Conservation (phyloP, 92 coral and sea anemone species). For the Zoanthus gigantus region DNA sequence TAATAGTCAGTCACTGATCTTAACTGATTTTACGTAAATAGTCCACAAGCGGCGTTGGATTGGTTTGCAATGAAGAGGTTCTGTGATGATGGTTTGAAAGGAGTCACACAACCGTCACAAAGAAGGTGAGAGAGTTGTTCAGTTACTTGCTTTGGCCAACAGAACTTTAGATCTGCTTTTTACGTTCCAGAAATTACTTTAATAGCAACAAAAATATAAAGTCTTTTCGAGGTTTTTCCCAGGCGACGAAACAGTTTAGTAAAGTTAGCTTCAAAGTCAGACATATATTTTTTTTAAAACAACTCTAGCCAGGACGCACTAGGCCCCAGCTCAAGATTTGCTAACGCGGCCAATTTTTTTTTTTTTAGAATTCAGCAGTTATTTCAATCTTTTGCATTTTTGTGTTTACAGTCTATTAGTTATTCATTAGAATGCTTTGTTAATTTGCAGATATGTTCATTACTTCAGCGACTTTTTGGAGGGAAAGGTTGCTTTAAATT, state of each 20-base stretch:
- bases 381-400: no score
- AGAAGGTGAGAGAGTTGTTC: constrained; percentile 72
- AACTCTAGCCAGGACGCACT: no score
- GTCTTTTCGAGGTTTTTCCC: no score
- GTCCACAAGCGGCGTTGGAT: constrained; percentile 95
- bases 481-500: constrained; percentile 80
- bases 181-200: background rate
- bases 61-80: constrained; percentile 98
- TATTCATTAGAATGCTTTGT: background rate
- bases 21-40: background rate
- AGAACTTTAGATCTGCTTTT: background rate
- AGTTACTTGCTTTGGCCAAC: background rate
- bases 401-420: background rate
- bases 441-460: constrained; percentile 88
- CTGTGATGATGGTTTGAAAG: constrained; percentile 92
- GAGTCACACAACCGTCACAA: constrained; percentile 98
- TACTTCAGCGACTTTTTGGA: constrained; percentile 93
- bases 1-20: background rate
- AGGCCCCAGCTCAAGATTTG: no score
- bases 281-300: no score
- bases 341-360: no score
- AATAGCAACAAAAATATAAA: background rate
- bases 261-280: no score
- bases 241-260: no score
- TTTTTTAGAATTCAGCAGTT: no score